Base-by-base conservation (phyloP, 2,113 vertebrate species). In the Gasterosteus aculeatus region DNA sequence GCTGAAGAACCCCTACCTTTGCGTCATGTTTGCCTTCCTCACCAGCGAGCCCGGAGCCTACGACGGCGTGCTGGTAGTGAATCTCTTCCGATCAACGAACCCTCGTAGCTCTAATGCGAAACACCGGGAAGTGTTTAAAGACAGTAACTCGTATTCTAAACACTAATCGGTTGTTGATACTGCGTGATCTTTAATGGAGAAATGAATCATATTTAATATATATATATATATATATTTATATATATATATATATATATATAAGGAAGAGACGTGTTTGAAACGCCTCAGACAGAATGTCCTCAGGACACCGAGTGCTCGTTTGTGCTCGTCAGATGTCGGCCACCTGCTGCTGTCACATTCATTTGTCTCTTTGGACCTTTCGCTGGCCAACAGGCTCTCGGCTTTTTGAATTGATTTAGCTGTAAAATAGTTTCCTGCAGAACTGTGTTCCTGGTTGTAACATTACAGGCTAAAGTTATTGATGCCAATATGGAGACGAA, bases 21-120 rank as follows among this genome's bases (percentile, higher is more conserved):
- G 97, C 65, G 94, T 98, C 79, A 99, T 98, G 97, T 99, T 99
- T 91, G 97, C 98, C 65, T 99, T 99, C 82, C 95, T 99, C 87
- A 99, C 98, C n/a, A 99, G 98, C 31, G 98, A 99, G 83, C 92
- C 95, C 0, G 97, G 97, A 57, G 93, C 95, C 33, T 99, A 98
- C 8, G 98, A 99, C 19, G 96, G 95, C 38, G 96, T 99, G 85
- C 91, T 99, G 98, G 98, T 99, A 87, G 7, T 31, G 38, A 22
- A 77, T 42, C 63, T 61, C 65, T 74, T 26, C 44, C 22, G 76
- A 10, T 70, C 49, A 9, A 4, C 0, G n/a, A 57, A 72, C 38
- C 49, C 56, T 69, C 44, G 31, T 61, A 44, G 62, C 57, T 62
- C 5, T 47, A 12, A 58, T 78, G 11, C 53, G 68, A 57, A 26